Evolutionary conservation across 2,113 vertebrate species (phyloP).

Genomic region (Xiphophorus hellerii): DNA sequence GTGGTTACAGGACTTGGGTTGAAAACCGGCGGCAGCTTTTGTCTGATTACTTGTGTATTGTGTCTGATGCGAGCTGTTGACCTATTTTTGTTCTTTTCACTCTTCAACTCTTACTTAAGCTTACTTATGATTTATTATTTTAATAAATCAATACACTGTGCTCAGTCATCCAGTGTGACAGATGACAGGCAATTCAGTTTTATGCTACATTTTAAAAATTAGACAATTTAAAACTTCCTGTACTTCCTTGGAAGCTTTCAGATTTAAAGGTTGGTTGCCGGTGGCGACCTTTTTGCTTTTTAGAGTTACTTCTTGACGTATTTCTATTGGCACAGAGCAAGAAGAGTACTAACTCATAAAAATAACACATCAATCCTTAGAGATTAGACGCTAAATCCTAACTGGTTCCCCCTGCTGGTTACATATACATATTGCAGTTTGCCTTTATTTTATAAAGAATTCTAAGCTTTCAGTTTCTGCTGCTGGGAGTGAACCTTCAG

Average conservation of each 20-base stretch:
- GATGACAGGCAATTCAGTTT: no score
- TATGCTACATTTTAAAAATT: background rate
- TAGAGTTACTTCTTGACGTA: background rate
- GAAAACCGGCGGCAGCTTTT: slow-evolving; percentile 18
- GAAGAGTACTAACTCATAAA: no score
- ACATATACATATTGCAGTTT: background rate
- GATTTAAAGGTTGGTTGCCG: background rate
- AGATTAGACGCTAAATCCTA: background rate
- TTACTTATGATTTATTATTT: background rate
- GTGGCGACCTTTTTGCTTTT: background rate
- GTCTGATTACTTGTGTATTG: slow-evolving; percentile 12
- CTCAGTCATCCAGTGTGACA: no score
- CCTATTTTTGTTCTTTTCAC: slow-evolving; percentile 14
- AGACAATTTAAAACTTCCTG: background rate
- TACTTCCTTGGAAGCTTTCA: background rate
- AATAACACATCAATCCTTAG: background rate
- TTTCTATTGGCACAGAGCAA: no score
- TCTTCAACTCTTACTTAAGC: background rate
- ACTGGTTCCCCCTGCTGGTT: background rate
- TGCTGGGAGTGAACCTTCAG: no score
- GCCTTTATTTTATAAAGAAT: background rate
- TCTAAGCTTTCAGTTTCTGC: no score
- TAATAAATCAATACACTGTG: no score
- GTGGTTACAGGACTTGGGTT: slow-evolving; percentile 12
- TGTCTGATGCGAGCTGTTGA: slow-evolving; percentile 13